Conservation (phyloP, 1,140 invertebrate species). For the Drosophila athabasca region DNA sequence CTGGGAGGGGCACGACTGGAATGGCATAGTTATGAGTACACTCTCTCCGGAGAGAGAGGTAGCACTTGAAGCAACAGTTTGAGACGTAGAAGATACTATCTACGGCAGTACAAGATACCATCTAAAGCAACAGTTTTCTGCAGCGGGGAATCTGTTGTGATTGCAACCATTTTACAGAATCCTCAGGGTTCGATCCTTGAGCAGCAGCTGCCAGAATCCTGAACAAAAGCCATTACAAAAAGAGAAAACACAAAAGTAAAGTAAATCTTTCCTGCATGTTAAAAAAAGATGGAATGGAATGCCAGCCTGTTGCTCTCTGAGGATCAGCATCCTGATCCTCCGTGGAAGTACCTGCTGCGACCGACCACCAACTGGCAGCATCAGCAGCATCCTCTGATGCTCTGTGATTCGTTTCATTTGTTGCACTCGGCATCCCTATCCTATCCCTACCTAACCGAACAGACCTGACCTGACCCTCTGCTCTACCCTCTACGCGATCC, state of each 20-base stretch:
- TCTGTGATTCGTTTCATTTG: constrained; percentile 74
- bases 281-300: constrained; percentile 59
- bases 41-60: neutral
- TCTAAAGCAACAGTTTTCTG: constrained; percentile 25
- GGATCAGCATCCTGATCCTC: constrained; percentile 57
- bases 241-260: constrained; percentile 53
- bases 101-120: constrained; percentile 1
- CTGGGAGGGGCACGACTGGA: constrained; percentile 7
- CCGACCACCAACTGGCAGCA: constrained; percentile 63
- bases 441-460: constrained; percentile 2
- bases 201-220: constrained; percentile 51
- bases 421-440: constrained; percentile 31
- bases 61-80: constrained; percentile 5
- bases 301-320: constrained; percentile 62
- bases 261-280: constrained; percentile 71
- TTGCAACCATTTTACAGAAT: constrained; percentile 64
- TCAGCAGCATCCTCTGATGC: constrained; percentile 4
- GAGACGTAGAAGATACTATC: constrained; percentile 3
- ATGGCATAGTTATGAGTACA: neutral
- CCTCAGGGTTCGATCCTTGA: too few species aligned
- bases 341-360: constrained; percentile 65
- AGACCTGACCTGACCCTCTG: neutral
- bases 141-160: constrained; percentile 49
- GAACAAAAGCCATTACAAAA: constrained; percentile 22
- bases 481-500: too few species aligned